Evolutionary conservation across 2,797 vertebrate species (phyloP), one percentile per base, ranked within the genome.

Genomic region (Syndactyla subalaris): DNA sequence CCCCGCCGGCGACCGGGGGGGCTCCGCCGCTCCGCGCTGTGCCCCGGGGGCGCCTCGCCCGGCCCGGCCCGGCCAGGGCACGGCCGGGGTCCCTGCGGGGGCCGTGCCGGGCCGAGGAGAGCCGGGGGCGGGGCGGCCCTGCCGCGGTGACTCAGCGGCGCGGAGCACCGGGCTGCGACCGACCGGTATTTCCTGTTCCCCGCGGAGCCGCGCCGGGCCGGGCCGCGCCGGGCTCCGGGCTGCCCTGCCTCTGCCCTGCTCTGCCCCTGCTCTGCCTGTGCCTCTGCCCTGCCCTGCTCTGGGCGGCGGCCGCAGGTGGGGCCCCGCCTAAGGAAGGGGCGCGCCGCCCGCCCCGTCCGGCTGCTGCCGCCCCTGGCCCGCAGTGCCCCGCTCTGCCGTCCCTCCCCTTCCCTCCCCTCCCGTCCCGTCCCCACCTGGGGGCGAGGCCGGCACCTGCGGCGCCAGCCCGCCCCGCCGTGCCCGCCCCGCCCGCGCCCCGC

Each of bases 151-250:
- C 90, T 94, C 85, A 96, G 81, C 89, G 29, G 22, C 67, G 30
- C 46, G 32, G 73, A 75, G 85, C 4, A 95, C 94, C 30, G 68
- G 59, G 58, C 82, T 89, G 83, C 85, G 93, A 97, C 97, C 96
- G 96, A 97, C 97, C 96, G 96, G 97, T 97, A 97, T 98, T 98
- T 98, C 98, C 97, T 97, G 98, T 94, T 88, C 82, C 34, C 70
- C 41, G 41, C 41, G 41, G 41, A 43, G 41, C 41, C 41, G 41
- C 15, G 41, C 41, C 41, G 41, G 39, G 39, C 16, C 41, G 41
- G 16, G 41, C 16, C 12, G 49, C 8, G 62, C 9, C 63, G 1
- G 26, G 41, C 41, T 18, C 41, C 41, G 17, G 41, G 41, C 41
- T 18, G 41, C 41, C 41, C 41, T 43, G 41, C 17, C 8, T 5